These are phyloP conservation scores for Syrmaticus mikado DNA, from an alignment of 2,113 vertebrate genomes.

Conservation along the genomic window DNA sequence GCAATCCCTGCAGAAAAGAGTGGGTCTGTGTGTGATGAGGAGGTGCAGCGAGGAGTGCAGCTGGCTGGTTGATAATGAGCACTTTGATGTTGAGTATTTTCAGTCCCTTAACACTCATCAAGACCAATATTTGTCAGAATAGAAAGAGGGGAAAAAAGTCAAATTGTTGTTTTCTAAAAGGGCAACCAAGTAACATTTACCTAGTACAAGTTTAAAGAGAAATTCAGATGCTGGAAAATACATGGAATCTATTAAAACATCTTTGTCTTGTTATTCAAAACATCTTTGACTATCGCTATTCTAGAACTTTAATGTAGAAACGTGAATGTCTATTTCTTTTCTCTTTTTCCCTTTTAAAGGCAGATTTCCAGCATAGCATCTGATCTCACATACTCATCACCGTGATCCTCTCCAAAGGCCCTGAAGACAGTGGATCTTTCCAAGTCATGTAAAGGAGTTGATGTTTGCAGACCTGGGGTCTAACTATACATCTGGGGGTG, in stretches of 20 bases:
- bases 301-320: slow-evolving; percentile 42
- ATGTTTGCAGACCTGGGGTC: neutral
- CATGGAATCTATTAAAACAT: slow-evolving; percentile 12
- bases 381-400: slow-evolving; percentile 37
- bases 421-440: slow-evolving; percentile 17
- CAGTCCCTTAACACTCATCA: slow-evolving; percentile 64
- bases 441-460: neutral
- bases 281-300: slow-evolving; percentile 16
- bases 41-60: slow-evolving; percentile 55
- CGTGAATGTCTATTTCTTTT: neutral
- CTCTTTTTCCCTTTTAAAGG: slow-evolving; percentile 7
- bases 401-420: slow-evolving; percentile 33
- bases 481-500: neutral
- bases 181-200: slow-evolving; percentile 43
- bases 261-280: slow-evolving; percentile 45
- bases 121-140: slow-evolving; percentile 68
- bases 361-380: slow-evolving; percentile 20
- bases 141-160: slow-evolving; percentile 48
- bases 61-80: slow-evolving; percentile 73
- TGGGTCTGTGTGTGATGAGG: slow-evolving; percentile 66
- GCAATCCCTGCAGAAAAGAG: slow-evolving; percentile 74
- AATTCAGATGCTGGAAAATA: slow-evolving; percentile 50
- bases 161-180: slow-evolving; percentile 69
- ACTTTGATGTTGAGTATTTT: slow-evolving; percentile 64
- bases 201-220: slow-evolving; percentile 61